Conservation (phyloP, 2,888 invertebrate species). For the Drosophila cracens region DNA sequence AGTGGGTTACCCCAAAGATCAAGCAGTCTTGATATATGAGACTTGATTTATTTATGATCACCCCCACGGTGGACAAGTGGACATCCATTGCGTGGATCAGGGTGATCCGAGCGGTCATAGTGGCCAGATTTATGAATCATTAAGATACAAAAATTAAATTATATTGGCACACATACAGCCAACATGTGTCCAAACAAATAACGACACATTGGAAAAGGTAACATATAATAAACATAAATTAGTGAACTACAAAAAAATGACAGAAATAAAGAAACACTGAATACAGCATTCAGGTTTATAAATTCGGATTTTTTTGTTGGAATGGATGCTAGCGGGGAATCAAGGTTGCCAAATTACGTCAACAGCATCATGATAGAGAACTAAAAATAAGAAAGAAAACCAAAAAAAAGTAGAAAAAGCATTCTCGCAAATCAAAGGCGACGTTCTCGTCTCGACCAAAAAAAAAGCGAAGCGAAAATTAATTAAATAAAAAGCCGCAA, state of each 20-base stretch:
- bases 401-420: conserved; percentile 23
- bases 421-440: conserved; percentile 72
- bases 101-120: conserved; percentile 56
- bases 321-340: conserved; percentile 58
- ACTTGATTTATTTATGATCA: conserved; percentile 51
- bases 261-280: conserved; percentile 29
- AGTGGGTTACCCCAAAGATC: conserved; percentile 29
- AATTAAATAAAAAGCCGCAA: conserved; percentile 57
- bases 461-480: conserved; percentile 43
- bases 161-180: conserved; percentile 2
- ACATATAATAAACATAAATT: conserved; percentile 77
- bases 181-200: conserved; percentile 69
- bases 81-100: conserved; percentile 49
- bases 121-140: conserved; percentile 66
- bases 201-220: conserved; percentile 75
- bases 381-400: conserved; percentile 63
- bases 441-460: conserved; percentile 55
- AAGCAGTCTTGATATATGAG: conserved; percentile 48
- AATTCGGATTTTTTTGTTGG: conserved; percentile 16
- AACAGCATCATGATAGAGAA: conserved; percentile 69
- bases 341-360: conserved; percentile 79
- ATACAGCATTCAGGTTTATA: conserved; percentile 47
- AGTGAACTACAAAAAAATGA: conserved; percentile 32
- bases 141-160: conserved; percentile 55
- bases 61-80: conserved; percentile 28